phyloP scores from a whole-genome alignment of 2,797 vertebrate genomes.

The Cuculus canorus region DNA sequence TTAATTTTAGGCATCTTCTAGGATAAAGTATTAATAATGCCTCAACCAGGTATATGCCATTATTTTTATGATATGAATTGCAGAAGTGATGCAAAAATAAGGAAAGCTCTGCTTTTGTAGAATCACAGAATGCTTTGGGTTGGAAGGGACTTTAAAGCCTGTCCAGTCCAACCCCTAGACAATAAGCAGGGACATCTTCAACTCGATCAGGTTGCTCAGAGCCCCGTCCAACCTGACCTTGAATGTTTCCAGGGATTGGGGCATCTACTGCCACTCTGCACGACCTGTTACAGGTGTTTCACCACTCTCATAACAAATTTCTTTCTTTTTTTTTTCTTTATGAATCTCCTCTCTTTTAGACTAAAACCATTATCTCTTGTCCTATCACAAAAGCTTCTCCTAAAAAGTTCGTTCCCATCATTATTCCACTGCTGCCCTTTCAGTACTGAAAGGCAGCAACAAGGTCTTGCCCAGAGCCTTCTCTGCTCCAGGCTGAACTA shows the following conservation, averaged over 20 bases:
- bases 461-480: background rate
- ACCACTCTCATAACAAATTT: background rate
- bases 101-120: background rate
- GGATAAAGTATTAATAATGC: background rate
- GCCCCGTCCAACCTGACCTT: background rate
- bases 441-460: background rate
- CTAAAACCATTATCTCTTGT: background rate
- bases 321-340: too few relatives aligned
- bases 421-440: background rate
- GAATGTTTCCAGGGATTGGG: background rate
- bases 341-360: background rate
- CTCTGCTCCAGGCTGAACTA: background rate
- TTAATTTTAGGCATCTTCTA: background rate
- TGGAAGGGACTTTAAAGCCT: background rate
- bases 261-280: background rate
- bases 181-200: background rate
- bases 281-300: background rate
- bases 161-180: background rate
- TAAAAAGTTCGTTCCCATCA: background rate
- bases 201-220: background rate
- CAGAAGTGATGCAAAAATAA: background rate
- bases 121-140: background rate
- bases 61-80: background rate
- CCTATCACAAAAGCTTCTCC: rapidly evolving
- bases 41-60: background rate